These are phyloP conservation scores for Palythoa caribaeorum DNA, from an alignment of 92 coral and sea anemone genomes.

Conservation along the genomic window DNA sequence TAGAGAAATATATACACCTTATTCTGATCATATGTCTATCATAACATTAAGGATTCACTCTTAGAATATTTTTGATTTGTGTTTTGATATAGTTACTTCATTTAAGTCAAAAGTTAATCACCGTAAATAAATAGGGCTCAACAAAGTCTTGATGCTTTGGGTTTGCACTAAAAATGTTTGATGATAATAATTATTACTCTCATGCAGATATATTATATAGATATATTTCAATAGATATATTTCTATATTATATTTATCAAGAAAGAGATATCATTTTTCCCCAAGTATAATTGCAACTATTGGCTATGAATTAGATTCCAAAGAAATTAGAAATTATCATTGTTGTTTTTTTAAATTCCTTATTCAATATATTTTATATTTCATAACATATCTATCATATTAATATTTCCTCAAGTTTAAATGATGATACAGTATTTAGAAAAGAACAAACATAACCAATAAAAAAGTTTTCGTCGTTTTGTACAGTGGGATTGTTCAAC, in stretches of 20 bases:
- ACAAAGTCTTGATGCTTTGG: conserved; percentile 3
- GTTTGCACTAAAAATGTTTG: conserved; percentile 1
- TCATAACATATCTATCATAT: neutral
- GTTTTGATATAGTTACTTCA: neutral
- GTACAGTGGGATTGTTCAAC: neutral
- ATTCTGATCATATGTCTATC: neutral
- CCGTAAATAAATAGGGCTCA: neutral
- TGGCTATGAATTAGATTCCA: conserved; percentile 19
- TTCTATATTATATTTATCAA: neutral
- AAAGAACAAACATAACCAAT: conserved; percentile 10
- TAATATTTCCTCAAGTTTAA: conserved; percentile 3
- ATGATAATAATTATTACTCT: conserved; percentile 5
- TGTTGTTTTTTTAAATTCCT: conserved; percentile 2
- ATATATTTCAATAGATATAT: conserved; percentile 24
- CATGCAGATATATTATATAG: conserved; percentile 23
- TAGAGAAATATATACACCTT: neutral
- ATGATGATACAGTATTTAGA: conserved; percentile 9
- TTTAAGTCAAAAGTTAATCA: conserved; percentile 14
- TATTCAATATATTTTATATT: neutral
- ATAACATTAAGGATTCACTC: neutral
- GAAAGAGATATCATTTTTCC: conserved; percentile 7
- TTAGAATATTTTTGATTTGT: neutral
- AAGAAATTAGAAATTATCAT: conserved; percentile 7
- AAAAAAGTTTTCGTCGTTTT: neutral
- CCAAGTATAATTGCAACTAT: neutral